Percentiles rank a stretch among this genome's conserved stretches.
Evolutionary conservation across 2,113 vertebrate genomes (phyloP).

Genomic region (Pachyramphus minor): DNA sequence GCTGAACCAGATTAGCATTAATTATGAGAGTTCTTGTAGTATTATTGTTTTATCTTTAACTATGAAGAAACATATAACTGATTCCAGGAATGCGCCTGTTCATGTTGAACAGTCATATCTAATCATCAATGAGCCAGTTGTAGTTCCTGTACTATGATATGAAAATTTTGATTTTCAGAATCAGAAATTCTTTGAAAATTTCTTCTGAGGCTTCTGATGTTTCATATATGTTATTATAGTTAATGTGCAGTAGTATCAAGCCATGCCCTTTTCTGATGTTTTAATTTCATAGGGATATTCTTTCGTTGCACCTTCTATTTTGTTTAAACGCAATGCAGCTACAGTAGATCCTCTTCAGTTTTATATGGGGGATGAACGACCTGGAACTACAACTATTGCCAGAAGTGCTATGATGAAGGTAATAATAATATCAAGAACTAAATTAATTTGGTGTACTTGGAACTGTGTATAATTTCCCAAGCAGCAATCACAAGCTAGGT

Average conservation of each 20-base stretch:
- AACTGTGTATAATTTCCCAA: background rate
- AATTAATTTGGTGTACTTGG: background rate
- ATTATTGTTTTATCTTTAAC: background rate
- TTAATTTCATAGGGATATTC: constrained; percentile 86
- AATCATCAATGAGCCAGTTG: background rate
- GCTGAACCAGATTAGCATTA: background rate
- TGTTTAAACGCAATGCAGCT: constrained; percentile 95
- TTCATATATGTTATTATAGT: constrained; percentile 51
- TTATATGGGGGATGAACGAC: constrained; percentile 83
- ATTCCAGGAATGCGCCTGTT: constrained; percentile 4
- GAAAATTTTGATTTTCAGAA: background rate
- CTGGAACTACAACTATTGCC: constrained; percentile 85
- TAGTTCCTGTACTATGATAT: background rate
- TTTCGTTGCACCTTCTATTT: constrained; percentile 95
- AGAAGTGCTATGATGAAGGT: constrained; percentile 99
- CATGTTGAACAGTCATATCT: background rate
- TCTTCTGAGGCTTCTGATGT: constrained; percentile 68
- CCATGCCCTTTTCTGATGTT: constrained; percentile 51
- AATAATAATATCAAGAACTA: constrained; percentile 11
- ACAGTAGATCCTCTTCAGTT: constrained; percentile 87
- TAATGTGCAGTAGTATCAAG: constrained; percentile 5
- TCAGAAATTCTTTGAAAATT: constrained; percentile 66
- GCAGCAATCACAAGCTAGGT: background rate
- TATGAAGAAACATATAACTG: constrained; percentile 19
- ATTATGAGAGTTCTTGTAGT: background rate